phyloP scores from a whole-genome alignment of 2,888 invertebrate genomes.

The Drosophila rellima region DNA sequence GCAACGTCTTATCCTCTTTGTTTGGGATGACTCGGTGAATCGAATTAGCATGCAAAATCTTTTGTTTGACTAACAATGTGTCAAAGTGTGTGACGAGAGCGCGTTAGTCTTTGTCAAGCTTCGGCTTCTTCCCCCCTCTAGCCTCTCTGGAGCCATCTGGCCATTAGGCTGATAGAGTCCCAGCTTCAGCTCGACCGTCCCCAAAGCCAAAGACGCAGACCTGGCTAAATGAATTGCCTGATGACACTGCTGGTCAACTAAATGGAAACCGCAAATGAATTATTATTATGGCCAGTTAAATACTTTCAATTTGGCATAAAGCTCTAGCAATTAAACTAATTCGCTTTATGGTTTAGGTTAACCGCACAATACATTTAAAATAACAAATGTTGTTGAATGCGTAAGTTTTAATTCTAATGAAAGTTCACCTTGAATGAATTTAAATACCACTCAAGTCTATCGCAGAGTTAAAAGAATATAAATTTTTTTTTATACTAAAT shows the following conservation, averaged over 20 bases:
- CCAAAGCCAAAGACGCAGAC: slow-evolving; percentile 13
- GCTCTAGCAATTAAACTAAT: slow-evolving; percentile 23
- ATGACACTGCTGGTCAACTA: slow-evolving; percentile 42
- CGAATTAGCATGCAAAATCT: slow-evolving; percentile 82
- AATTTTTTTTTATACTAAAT: too few species aligned
- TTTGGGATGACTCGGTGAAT: slow-evolving; percentile 59
- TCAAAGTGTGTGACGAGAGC: slow-evolving; percentile 77
- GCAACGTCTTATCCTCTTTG: slow-evolving; percentile 38
- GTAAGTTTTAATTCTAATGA: too few species aligned
- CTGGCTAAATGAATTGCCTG: slow-evolving; percentile 10
- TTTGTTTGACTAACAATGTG: slow-evolving; percentile 81
- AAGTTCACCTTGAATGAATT: not conserved
- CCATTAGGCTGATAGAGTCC: slow-evolving; percentile 54
- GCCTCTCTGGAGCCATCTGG: slow-evolving; percentile 34
- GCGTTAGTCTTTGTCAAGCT: slow-evolving; percentile 61
- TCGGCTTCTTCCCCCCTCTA: not conserved
- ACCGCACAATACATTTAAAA: slow-evolving; percentile 27
- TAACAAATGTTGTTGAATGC: not conserved
- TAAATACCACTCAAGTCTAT: too few species aligned
- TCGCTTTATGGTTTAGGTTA: slow-evolving; percentile 34
- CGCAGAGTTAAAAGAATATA: too few species aligned
- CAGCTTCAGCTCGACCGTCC: slow-evolving; percentile 4
- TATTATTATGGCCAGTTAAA: slow-evolving; percentile 28
- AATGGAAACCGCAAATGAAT: slow-evolving; percentile 52
- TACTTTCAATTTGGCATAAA: slow-evolving; percentile 32